Conservation (phyloP, 2,888 invertebrate genomes). For the Eustalomyia histrio region DNA sequence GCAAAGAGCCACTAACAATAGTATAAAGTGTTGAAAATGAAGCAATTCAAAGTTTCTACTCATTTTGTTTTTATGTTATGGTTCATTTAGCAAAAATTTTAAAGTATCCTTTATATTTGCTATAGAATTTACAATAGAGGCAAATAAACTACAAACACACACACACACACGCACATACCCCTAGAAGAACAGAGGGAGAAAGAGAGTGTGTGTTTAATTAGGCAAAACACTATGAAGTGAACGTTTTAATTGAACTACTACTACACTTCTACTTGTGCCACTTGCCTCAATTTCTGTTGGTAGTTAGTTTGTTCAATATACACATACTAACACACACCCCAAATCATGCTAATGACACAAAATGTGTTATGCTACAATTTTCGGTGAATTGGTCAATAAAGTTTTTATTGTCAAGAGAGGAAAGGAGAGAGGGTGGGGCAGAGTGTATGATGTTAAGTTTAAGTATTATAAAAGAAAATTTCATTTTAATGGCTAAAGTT, state of each 20-base stretch:
- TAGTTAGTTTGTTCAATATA: constrained; percentile 4
- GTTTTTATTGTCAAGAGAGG: constrained; percentile 29
- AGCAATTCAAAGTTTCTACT: constrained; percentile 21
- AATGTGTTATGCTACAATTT: constrained; percentile 21
- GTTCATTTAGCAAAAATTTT: constrained; percentile 51
- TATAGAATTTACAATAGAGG: constrained; percentile 20
- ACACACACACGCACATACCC: too few species aligned
- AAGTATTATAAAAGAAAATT: constrained; percentile 33
- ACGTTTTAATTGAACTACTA: constrained; percentile 45
- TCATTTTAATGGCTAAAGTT: constrained; percentile 38
- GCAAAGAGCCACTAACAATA: too few species aligned
- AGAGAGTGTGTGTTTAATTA: constrained; percentile 60
- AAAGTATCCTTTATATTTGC: constrained; percentile 23
- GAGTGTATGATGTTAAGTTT: not conserved
- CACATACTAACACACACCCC: not conserved
- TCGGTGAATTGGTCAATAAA: constrained; percentile 47
- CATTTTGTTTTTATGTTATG: constrained; percentile 22
- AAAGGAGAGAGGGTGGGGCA: not conserved
- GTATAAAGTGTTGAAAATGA: constrained; percentile 13
- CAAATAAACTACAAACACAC: not conserved
- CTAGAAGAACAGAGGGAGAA: not conserved
- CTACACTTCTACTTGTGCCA: not conserved
- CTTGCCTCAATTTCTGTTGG: not conserved
- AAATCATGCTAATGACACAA: constrained; percentile 38
- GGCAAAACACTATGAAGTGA: constrained; percentile 53